Evolutionary conservation across 2,888 invertebrate species (phyloP).

Genomic region (Coenonympha arcania): DNA sequence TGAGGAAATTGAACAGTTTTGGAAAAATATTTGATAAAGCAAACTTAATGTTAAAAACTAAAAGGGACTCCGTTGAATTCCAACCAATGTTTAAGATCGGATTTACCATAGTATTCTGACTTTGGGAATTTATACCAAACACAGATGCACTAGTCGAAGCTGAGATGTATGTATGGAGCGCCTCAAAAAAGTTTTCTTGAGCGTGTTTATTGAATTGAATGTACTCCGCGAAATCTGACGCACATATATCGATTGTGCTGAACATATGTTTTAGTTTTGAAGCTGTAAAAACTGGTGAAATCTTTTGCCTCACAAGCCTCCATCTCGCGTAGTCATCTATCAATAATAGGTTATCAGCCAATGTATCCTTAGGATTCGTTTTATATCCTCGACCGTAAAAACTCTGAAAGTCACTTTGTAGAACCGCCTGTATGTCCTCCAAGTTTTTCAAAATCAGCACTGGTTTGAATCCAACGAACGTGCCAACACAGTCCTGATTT

Average conservation of each 20-base stretch:
- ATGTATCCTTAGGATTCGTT: slow-evolving; percentile 40
- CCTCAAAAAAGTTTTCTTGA: slow-evolving; percentile 38
- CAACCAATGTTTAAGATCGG: slow-evolving; percentile 48
- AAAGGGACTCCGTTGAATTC: slow-evolving; percentile 36
- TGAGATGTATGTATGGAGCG: slow-evolving; percentile 46
- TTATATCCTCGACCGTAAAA: slow-evolving; percentile 46
- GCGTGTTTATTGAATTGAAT: slow-evolving; percentile 35
- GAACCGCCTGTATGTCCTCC: slow-evolving; percentile 46
- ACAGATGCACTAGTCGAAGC: slow-evolving; percentile 53
- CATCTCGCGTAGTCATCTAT: slow-evolving; percentile 48
- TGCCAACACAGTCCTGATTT: slow-evolving; percentile 38
- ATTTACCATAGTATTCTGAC: slow-evolving; percentile 48
- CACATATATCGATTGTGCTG: slow-evolving; percentile 46
- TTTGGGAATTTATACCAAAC: slow-evolving; percentile 56
- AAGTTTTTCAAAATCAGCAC: slow-evolving; percentile 42
- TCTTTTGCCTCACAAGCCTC: slow-evolving; percentile 53
- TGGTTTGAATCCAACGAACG: slow-evolving; percentile 38
- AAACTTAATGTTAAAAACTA: slow-evolving; percentile 32
- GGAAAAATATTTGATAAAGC: slow-evolving; percentile 36
- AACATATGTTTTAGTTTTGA: slow-evolving; percentile 58
- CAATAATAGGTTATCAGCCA: slow-evolving; percentile 49
- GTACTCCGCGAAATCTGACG: slow-evolving; percentile 43
- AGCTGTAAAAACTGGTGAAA: slow-evolving; percentile 55
- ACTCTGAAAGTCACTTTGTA: slow-evolving; percentile 46
- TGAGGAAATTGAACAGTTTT: slow-evolving; percentile 35